Base-by-base conservation (phyloP, 2,797 vertebrate genomes). In the Okamejei kenojei region DNA sequence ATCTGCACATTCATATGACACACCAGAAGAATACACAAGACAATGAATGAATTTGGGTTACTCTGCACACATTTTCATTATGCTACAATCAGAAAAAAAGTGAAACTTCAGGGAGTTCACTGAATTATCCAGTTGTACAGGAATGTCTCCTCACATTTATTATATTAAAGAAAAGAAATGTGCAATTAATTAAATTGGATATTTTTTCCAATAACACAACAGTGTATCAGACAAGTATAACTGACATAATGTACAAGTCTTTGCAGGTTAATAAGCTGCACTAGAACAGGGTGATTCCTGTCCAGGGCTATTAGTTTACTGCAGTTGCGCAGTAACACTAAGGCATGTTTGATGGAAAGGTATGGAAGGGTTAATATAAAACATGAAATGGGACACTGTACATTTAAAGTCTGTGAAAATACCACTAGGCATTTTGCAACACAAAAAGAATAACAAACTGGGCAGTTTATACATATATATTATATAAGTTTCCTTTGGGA, bases 81-180 rank as follows among this genome's bases (percentile, higher is more conserved):
- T 65, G 7, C 84, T 88, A 88, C 63, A 88, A 65, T 65, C 71
- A 58, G 45, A 76, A 92, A 90, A 92, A 7, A 54, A 92, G 65
- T 76, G 71, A 92, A 92, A 76, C 10, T 29, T 76, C 45, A 76
- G 68, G 45, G 90, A 92, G 71, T 1, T 71, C 6, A 68, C 71
- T 17, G 90, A 35, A 74, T 74, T 92, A 38, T 92, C 90, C 90
- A 92, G 90, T 92, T 54, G 71, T 76, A 54, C 90, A 92, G 90
- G 90, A 92, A 92, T 92, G 90, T 92, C 90, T 92, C 71, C 71
- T 76, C 90, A 74, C 71, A 92, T 95, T 97, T 96, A 96, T 96
- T 96, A 95, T 96, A 96, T 96, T 96, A 97, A 97, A 97, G 96
- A 97, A 96, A 96, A 96, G 97, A 94, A 96, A 96, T 95, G 95